Conservation (phyloP, 2,797 vertebrate species). For the Cyprinodon diabolis region DNA sequence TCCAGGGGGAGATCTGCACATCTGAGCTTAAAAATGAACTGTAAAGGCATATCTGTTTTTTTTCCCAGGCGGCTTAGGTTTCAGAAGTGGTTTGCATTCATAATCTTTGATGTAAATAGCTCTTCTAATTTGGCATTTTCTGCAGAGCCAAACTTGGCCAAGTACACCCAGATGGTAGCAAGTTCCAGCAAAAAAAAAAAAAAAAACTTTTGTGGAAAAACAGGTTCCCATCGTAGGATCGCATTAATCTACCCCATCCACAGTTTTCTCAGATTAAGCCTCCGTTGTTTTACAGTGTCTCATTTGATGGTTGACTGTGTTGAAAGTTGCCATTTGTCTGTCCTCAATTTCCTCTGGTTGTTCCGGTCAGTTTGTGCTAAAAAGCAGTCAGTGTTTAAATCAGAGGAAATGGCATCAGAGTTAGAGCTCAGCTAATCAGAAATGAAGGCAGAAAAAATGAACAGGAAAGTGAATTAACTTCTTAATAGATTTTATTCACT, state of each 20-base stretch:
- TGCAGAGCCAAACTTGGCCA: constrained; percentile 60
- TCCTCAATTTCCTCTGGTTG: constrained; percentile 43
- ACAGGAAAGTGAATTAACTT: constrained; percentile 26
- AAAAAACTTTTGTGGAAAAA: constrained; percentile 59
- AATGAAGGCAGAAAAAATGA: constrained; percentile 27
- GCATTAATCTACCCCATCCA: background rate
- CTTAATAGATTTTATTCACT: constrained; percentile 29
- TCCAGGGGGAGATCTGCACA: constrained; percentile 36
- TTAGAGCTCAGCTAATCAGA: constrained; percentile 41
- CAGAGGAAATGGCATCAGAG: constrained; percentile 23
- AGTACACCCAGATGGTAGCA: constrained; percentile 75
- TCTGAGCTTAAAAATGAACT: constrained; percentile 33
- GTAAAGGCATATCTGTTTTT: constrained; percentile 10
- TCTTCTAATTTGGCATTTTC: constrained; percentile 55
- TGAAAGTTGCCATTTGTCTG: constrained; percentile 22
- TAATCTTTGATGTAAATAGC: constrained; percentile 64
- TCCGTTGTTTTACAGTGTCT: constrained; percentile 36
- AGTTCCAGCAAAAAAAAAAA: constrained; percentile 25
- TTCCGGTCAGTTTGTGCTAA: constrained; percentile 32
- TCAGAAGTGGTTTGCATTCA: constrained; percentile 54
- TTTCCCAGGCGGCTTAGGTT: constrained; percentile 71
- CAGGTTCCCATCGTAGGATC: constrained; percentile 39
- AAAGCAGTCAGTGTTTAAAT: constrained; percentile 50
- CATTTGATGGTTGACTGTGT: constrained; percentile 25
- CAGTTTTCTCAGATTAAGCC: constrained; percentile 20